phyloP scores from a whole-genome alignment of 2,113 vertebrate genomes.

The Carollia perspicillata region DNA sequence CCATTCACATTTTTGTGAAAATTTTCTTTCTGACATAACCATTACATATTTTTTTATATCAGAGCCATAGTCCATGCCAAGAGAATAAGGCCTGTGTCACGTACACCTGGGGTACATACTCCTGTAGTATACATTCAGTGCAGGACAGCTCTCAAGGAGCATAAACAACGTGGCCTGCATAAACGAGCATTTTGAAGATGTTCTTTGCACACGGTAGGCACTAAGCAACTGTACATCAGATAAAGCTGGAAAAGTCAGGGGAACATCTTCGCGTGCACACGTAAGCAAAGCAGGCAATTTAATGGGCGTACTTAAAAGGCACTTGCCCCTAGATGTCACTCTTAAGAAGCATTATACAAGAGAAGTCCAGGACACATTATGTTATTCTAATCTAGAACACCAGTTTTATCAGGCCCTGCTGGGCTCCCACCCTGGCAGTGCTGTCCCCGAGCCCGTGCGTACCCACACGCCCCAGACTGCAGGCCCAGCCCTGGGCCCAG shows the following conservation, averaged over 20 bases:
- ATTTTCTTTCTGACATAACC: not conserved
- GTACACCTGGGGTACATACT: no score
- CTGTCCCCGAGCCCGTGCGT: not conserved
- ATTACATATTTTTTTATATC: not conserved
- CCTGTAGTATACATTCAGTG: not conserved
- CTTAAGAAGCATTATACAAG: constrained; percentile 31
- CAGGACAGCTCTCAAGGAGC: not conserved
- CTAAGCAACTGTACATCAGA: not conserved
- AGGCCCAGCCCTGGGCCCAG: not conserved
- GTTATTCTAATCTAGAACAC: not conserved
- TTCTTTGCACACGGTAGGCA: not conserved
- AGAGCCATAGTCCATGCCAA: not conserved
- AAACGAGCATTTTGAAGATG: not conserved
- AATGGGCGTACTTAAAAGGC: not conserved
- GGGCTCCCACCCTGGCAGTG: not conserved
- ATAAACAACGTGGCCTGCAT: not conserved
- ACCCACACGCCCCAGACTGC: not conserved
- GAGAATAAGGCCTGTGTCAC: not conserved
- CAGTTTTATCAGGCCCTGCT: not conserved
- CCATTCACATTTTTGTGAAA: not conserved
- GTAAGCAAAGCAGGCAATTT: not conserved
- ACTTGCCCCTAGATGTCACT: constrained; percentile 64
- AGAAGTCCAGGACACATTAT: not conserved
- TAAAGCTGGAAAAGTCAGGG: not conserved
- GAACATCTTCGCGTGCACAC: not conserved